Base-by-base conservation (phyloP, 2,113 vertebrate genomes). In the Solea senegalensis region DNA sequence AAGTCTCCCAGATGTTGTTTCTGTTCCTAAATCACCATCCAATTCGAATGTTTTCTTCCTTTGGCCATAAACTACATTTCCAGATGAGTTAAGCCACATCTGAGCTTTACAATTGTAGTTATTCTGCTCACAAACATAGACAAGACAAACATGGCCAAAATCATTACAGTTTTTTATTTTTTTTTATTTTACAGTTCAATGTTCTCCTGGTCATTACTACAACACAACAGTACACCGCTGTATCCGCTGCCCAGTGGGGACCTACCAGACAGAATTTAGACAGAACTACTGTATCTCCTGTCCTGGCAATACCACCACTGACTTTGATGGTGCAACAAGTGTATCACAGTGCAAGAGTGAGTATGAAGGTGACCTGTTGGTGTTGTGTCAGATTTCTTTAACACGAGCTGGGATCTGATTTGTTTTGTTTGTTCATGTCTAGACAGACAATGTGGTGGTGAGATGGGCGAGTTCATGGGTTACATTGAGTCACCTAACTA, bases 401-500 rank as follows among this genome's bases (percentile, higher is more conserved):
- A 48, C 8, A 5, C 14, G 16, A 61, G 45, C 45, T 43, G 34
- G 34, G 69, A 34, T 67, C 58, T 64, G 45, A 72, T 75, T 44
- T 67, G 63, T 60, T 40, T 69, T 56, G 58, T 44, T 62, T 69
- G 66, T 64, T 67, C 74, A 9, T 3, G 69, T 87, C 81, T 91
- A 99, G 97, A 98, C 88, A 94, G 96, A 60, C 96, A 97, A 75
- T 99, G 97, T 26, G 97, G 97, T 2, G 97, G 97, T 26, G 97
- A 98, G 90, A 95, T 98, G 86, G 96, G 97, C 0, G 97, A 98
- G 76, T 97, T 96, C 89, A 98, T 96, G 10, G 97, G 97, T 63
- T 99, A 97, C 85, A 97, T 99, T 15, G 97, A 99, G 93, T 99
- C 97, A 43, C 97, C 97, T 64, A 99, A 99, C 94, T 99, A 98